Base-by-base conservation (phyloP, 2,888 invertebrate genomes). In the Meiosimyza decipiens region DNA sequence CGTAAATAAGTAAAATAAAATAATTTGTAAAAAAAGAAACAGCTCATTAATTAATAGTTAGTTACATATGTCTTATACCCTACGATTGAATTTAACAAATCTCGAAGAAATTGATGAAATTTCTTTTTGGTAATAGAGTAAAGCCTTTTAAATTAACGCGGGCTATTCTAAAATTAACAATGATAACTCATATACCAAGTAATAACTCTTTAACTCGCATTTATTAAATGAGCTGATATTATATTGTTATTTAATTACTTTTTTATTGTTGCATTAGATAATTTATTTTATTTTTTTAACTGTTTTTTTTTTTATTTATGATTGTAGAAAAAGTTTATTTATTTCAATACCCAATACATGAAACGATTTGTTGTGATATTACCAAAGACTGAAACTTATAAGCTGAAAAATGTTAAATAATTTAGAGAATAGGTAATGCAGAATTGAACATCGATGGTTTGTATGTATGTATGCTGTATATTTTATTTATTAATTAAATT, bases 1-100 rank as follows among this genome's bases (percentile, higher is more conserved):
- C 85, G 77, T 86, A 86, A 85, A 79, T 18, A n/a, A 12, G 7
- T 52, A 51, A 33, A 40, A 18, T 33, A 59, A 47, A 22, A 71
- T 71, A 71, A 63, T 67, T 62, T 33, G 60, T 68, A 18, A 71
- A 67, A 71, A 49, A 63, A 71, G 62, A 64, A 15, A 60, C 16
- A 28, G 50, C 22, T 71, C 65, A 15, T 69, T 72, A 64, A 68
- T 68, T 33, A 57, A 33, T 74, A 74, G 65, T 74, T 68, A 69
- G 68, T 69, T 68, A n/a, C n/a, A n/a, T n/a, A 55, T 60, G 64
- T 4, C 52, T 63, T 28, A 28, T 28, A 28, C 28, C 0, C 28
- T 28, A 28, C 28, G 28, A 3, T 28, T 28, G 28, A 28, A 28
- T 3, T 28, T 28, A 28, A 4, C 3, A 22, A 22, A 22, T 22